Conservation (phyloP, 2,888 invertebrate genomes). For the Hesperia comma region DNA sequence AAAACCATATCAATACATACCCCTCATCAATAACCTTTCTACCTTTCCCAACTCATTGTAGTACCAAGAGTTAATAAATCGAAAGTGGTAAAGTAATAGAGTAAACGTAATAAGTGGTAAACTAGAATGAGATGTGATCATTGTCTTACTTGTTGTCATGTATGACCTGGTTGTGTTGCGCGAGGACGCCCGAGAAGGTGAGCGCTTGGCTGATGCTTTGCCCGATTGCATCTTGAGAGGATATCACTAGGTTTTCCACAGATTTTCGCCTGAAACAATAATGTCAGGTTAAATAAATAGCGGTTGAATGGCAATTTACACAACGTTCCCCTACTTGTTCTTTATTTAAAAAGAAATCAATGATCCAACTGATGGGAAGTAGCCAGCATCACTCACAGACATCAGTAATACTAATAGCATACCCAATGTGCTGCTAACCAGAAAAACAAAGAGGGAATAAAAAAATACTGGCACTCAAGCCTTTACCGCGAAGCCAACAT, state of each 20-base stretch:
- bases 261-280: constrained; percentile 83
- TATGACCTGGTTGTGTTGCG: constrained; percentile 74
- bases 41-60: neutral
- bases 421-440: too few species aligned
- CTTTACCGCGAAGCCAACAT: too few species aligned
- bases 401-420: too few species aligned
- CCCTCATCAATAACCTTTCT: neutral
- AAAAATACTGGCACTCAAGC: too few species aligned
- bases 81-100: neutral
- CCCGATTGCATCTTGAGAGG: constrained; percentile 86
- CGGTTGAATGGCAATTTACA: too few species aligned
- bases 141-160: constrained; percentile 71
- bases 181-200: constrained; percentile 80
- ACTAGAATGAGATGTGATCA: constrained; percentile 3
- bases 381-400: too few species aligned
- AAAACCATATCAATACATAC: neutral
- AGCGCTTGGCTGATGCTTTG: constrained; percentile 86
- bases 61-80: neutral
- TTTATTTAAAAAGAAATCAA: too few species aligned
- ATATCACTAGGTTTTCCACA: constrained; percentile 86
- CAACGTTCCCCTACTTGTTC: too few species aligned
- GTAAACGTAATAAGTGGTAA: neutral
- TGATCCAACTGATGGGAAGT: too few species aligned
- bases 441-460: too few species aligned
- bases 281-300: neutral